Base-by-base conservation (phyloP, 2,888 invertebrate genomes). In the Orthonevra nobilis region DNA sequence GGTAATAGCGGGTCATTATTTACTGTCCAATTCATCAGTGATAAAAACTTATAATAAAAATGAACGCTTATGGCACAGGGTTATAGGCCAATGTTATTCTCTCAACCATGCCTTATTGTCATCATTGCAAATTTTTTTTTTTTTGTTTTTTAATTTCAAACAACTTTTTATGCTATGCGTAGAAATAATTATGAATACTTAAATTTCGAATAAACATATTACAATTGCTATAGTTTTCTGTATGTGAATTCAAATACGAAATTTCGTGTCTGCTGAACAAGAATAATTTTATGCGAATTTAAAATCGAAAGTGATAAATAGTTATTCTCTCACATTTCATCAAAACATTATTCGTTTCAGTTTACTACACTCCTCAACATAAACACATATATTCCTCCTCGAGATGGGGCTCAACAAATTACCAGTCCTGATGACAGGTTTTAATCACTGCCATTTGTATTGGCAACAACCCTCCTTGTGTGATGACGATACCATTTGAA, bases 381-480 rank as follows among this genome's bases (percentile, higher is more conserved):
- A n/a, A n/a, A n/a, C n/a, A n/a, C n/a, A 44, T 44, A 44, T 3
- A 44, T 48, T 38, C 26, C 12, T 36, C 36, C 20, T 52, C 26
- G 42, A 34, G 6, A 2, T 10, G 12, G 20, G 14, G 36, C 10
- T 61, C 46, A 38, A 72, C 63, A 72, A 64, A 64, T 72, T 56
- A 58, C 56, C 36, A 38, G 26, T 48, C 26, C 26, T 34, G 72
- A 64, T 72, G 72, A 72, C 64, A 72, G 54, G 38, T 64, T 64
- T 72, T 72, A 72, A 72, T 72, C 56, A 64, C 72, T 32, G 32
- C 48, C 40, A 72, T 72, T 64, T 72, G 20, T 40, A 64, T 48
- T 26, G 56, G 48, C 32, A 26, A 56, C 48, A 56, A 56, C 48
- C 32, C 48, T 34, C 42, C 32, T 46, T 64, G 38, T 44, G n/a